Percentiles rank a stretch among this genome's conserved stretches.
Conservation (phyloP, 2,888 invertebrate genomes). For the Bruchidius siliquastri region DNA sequence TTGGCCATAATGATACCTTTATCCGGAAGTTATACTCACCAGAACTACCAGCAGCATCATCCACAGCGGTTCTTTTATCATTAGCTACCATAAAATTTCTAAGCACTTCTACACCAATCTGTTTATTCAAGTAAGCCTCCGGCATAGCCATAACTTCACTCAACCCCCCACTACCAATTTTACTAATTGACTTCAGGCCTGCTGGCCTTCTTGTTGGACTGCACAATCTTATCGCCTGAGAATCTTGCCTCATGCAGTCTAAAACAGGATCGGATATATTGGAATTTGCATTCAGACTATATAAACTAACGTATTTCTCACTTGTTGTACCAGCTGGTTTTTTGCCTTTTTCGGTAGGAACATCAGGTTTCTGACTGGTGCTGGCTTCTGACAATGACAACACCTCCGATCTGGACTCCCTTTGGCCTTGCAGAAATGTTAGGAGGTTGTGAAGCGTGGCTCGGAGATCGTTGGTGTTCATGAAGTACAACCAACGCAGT, state of each 20-base stretch:
- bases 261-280: slow-evolving; percentile 37
- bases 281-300: slow-evolving; percentile 28
- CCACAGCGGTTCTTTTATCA: slow-evolving; percentile 1
- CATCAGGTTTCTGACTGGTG: neutral
- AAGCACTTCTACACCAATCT: slow-evolving; percentile 36
- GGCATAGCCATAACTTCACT: slow-evolving; percentile 44
- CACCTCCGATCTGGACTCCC: slow-evolving; percentile 7
- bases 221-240: slow-evolving; percentile 21
- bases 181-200: slow-evolving; percentile 8
- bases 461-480: slow-evolving; percentile 69
- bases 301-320: slow-evolving; percentile 25
- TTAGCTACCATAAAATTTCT: slow-evolving; percentile 25
- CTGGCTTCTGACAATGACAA: neutral
- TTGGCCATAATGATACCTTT: too few relatives aligned
- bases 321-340: neutral
- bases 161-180: slow-evolving; percentile 33
- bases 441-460: slow-evolving; percentile 72
- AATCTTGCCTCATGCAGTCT: slow-evolving; percentile 29
- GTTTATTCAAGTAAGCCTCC: slow-evolving; percentile 41
- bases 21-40: neutral
- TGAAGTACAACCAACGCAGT: slow-evolving; percentile 70
- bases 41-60: slow-evolving; percentile 16
- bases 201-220: slow-evolving; percentile 21
- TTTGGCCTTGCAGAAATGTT: slow-evolving; percentile 31
- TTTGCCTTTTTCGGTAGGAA: neutral